Conservation (phyloP, 2,113 vertebrate species). For the western clawed frog (Xenopus tropicalis) region DNA sequence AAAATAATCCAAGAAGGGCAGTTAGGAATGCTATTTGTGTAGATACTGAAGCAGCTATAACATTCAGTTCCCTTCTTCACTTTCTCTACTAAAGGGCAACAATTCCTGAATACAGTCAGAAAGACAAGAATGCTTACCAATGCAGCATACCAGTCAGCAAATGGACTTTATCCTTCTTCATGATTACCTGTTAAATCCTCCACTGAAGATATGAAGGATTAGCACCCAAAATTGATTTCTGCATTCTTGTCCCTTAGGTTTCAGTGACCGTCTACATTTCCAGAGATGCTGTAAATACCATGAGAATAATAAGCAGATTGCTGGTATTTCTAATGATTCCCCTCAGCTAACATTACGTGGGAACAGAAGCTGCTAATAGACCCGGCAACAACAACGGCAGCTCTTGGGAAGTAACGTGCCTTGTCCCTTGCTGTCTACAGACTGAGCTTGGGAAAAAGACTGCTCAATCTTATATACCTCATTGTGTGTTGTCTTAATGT, state of each 20-base stretch:
- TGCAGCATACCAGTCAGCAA: too few relatives aligned
- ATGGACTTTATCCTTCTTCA: too few relatives aligned
- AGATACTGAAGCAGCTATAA: too few relatives aligned
- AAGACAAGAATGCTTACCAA: too few relatives aligned
- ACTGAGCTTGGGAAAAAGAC: conserved; percentile 49
- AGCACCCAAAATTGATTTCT: not conserved
- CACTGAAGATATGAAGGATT: not conserved
- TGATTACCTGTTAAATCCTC: not conserved
- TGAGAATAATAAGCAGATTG: not conserved
- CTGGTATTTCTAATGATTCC: not conserved
- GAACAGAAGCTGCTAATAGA: not conserved
- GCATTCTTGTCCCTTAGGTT: not conserved
- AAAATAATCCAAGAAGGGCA: too few relatives aligned
- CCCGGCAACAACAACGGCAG: not conserved
- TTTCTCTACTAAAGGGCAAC: too few relatives aligned
- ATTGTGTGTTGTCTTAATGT: conserved; percentile 55
- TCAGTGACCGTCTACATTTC: not conserved
- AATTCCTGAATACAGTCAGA: too few relatives aligned
- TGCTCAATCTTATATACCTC: conserved; percentile 57
- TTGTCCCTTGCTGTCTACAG: not conserved
- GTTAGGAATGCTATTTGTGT: too few relatives aligned
- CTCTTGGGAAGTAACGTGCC: not conserved
- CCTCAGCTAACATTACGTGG: not conserved
- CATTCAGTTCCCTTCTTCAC: too few relatives aligned
- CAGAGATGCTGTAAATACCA: not conserved